Conservation (phyloP, 2,113 vertebrate genomes). For the Cyanistes caeruleus region DNA sequence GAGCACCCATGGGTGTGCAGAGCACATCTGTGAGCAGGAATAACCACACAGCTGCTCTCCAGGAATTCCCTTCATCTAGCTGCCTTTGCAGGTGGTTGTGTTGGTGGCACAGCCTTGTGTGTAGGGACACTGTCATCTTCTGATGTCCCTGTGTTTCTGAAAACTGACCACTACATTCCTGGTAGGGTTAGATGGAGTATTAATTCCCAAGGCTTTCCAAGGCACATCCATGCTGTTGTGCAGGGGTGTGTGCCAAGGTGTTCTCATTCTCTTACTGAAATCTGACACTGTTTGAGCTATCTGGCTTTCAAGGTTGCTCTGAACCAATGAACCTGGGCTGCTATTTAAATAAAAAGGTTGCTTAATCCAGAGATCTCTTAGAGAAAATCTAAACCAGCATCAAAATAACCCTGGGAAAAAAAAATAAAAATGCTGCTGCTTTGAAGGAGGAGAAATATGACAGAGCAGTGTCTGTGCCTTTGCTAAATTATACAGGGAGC, state of each 20-base stretch:
- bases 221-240: not conserved
- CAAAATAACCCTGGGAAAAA: not conserved
- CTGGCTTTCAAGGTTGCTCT: not conserved
- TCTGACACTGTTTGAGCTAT: not conserved
- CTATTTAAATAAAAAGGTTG: not conserved
- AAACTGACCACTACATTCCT: not conserved
- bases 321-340: not conserved
- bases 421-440: not conserved
- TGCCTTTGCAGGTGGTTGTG: not conserved
- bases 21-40: not conserved
- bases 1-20: not conserved
- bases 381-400: not conserved
- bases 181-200: not conserved
- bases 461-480: not conserved
- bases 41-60: not conserved
- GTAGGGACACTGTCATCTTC: accelerated
- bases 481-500: not conserved
- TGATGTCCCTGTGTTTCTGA: not conserved
- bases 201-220: not conserved
- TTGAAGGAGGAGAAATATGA: not conserved
- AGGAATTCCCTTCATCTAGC: not conserved
- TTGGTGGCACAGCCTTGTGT: not conserved
- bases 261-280: not conserved
- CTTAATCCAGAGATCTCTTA: not conserved
- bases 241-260: not conserved